Evolutionary conservation across 2,888 invertebrate species (phyloP), one percentile per base, ranked within the genome.

Genomic region (Cheilosia scutellata): DNA sequence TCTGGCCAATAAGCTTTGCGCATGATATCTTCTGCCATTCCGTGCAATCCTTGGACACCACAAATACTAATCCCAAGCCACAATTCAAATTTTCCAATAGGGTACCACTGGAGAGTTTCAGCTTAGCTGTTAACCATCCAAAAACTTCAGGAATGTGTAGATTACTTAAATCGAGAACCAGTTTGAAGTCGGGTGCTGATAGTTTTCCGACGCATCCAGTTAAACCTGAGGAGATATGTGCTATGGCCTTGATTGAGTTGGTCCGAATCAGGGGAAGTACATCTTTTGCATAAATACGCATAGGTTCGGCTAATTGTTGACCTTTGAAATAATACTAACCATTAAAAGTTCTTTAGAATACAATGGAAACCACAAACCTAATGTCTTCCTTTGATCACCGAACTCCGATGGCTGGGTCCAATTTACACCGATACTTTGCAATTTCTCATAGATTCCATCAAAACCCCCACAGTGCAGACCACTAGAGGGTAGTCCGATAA

Each of bases 381-480:
- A 93, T 4, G 94, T 94, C 88, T 93, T 94, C 7, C 92, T 93
- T 2, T 90, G 90, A 72, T 93, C 88, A 89, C 95, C 93, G 89
- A 96, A 94, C 42, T 95, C 94, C 1, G 95, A 94, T 2, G 90
- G 88, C 87, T 94, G 94, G 5, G 91, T 92, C 88, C 95, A 96
- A 89, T 94, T 94, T 31, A 95, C 93, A 0, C 95, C 95, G 0
- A 94, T 93, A 58, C 95, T 93, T 58, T 95, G 93, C 91, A 99
- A 94, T 44, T 97, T 94, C 90, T 95, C 95, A 89, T 98, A 94
- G 62, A 99, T 96, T 55, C 98, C 93, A 90, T 98, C 98, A 92
- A 97, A 99, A 0, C 99, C 99, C 90, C 98, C 98, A 90, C 98
- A 98, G 90, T 99, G 99, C 9, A 98, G 94, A 6, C 99, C 99